These are phyloP conservation scores for Heliconius ismenius DNA, from an alignment of 2,888 invertebrate genomes.

Conservation along the genomic window DNA sequence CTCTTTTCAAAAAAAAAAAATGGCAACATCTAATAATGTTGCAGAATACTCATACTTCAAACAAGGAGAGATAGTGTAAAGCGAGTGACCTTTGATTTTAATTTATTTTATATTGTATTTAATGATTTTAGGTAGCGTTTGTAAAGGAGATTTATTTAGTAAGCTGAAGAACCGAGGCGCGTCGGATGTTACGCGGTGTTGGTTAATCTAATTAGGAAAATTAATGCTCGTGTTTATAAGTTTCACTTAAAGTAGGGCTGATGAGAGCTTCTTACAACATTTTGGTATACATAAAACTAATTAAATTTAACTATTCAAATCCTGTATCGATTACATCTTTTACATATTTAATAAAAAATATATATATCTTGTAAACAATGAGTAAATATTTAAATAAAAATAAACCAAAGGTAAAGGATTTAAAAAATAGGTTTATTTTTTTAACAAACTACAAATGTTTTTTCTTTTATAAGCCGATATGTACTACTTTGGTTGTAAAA, in stretches of 20 bases:
- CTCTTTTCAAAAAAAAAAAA: constrained; percentile 14
- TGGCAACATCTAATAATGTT: constrained; percentile 20
- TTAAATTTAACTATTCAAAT: constrained; percentile 7
- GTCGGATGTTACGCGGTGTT: constrained; percentile 65
- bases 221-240: constrained; percentile 62
- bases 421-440: constrained; percentile 15
- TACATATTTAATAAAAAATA: constrained; percentile 2
- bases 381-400: neutral
- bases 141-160: constrained; percentile 42
- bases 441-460: constrained; percentile 17
- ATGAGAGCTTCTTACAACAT: constrained; percentile 37
- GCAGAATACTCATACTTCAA: constrained; percentile 28
- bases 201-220: constrained; percentile 73
- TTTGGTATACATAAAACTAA: constrained; percentile 11
- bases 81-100: constrained; percentile 31
- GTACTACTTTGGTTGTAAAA: constrained; percentile 41
- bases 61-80: constrained; percentile 29
- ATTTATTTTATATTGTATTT: constrained; percentile 39
- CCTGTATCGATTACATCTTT: constrained; percentile 5
- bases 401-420: neutral
- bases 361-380: neutral
- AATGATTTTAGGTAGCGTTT: constrained; percentile 38
- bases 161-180: constrained; percentile 51
- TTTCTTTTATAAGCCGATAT: constrained; percentile 31
- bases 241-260: constrained; percentile 52